Conservation (phyloP, 2,797 vertebrate genomes). For the Setipinna tenuifilis region DNA sequence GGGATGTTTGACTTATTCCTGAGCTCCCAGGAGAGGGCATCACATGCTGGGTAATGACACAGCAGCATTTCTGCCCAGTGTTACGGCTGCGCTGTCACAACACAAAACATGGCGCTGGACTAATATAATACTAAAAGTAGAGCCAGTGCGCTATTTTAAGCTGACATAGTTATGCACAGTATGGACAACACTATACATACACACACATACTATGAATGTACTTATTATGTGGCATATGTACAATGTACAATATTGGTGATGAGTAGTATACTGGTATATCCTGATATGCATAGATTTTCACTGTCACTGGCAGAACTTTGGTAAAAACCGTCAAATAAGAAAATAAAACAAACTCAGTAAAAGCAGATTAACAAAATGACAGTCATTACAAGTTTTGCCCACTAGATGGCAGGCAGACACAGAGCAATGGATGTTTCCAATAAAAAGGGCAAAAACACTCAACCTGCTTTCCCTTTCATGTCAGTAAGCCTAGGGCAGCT, state of each 20-base stretch:
- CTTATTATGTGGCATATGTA: too few species aligned
- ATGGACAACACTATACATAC: too few species aligned
- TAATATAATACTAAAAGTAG: not conserved
- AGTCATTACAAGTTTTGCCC: conserved; percentile 13
- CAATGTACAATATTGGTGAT: too few species aligned
- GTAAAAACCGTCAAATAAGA: too few species aligned
- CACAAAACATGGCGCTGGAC: not conserved
- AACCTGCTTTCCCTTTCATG: not conserved
- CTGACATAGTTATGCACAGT: not conserved
- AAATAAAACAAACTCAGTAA: not conserved
- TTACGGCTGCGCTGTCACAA: not conserved
- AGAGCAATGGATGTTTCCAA: not conserved
- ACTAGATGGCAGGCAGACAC: conserved; percentile 51
- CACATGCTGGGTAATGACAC: not conserved
- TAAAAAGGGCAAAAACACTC: not conserved
- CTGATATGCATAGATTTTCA: not conserved
- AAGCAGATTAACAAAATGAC: not conserved
- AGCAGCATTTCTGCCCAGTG: not conserved
- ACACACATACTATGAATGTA: too few species aligned
- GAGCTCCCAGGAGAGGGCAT: not conserved
- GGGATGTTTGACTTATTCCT: not conserved
- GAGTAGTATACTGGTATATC: too few species aligned
- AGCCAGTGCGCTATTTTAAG: not conserved
- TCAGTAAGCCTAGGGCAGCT: not conserved
- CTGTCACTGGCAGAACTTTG: not conserved